These are phyloP conservation scores for Ecdyonurus torrentis DNA, from an alignment of 2,888 invertebrate species.

Conservation along the genomic window DNA sequence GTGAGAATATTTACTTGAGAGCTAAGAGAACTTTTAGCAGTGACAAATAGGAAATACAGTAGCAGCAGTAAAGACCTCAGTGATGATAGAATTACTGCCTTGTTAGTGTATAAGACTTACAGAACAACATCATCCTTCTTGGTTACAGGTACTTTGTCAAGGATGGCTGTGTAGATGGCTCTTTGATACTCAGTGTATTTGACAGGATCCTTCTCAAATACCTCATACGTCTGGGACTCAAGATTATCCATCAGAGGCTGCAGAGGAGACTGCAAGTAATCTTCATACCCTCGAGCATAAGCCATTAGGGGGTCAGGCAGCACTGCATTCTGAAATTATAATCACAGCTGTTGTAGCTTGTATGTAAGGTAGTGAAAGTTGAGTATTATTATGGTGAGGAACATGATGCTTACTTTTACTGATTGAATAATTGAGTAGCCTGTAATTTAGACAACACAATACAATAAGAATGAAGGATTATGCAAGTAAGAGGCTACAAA, in stretches of 20 bases:
- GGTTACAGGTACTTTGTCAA: slow-evolving; percentile 33
- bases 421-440: too few relatives aligned
- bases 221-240: slow-evolving; percentile 90
- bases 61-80: too few relatives aligned
- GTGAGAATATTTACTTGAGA: slow-evolving; percentile 11
- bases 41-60: neutral
- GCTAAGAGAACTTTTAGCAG: neutral
- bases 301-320: slow-evolving; percentile 23
- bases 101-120: slow-evolving; percentile 31
- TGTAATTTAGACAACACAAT: too few relatives aligned
- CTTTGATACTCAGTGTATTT: slow-evolving; percentile 82
- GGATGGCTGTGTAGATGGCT: slow-evolving; percentile 62
- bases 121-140: slow-evolving; percentile 33
- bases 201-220: slow-evolving; percentile 93
- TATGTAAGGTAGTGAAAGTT: too few relatives aligned
- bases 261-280: slow-evolving; percentile 74
- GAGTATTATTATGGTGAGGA: too few relatives aligned
- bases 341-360: too few relatives aligned
- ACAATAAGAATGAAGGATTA: too few relatives aligned
- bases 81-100: neutral
- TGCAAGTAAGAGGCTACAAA: too few relatives aligned
- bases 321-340: slow-evolving; percentile 11
- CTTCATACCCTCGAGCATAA: slow-evolving; percentile 66
- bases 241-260: slow-evolving; percentile 93
- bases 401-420: too few relatives aligned